phyloP scores from a whole-genome alignment of 2,113 vertebrate genomes.

The Python bivittatus region DNA sequence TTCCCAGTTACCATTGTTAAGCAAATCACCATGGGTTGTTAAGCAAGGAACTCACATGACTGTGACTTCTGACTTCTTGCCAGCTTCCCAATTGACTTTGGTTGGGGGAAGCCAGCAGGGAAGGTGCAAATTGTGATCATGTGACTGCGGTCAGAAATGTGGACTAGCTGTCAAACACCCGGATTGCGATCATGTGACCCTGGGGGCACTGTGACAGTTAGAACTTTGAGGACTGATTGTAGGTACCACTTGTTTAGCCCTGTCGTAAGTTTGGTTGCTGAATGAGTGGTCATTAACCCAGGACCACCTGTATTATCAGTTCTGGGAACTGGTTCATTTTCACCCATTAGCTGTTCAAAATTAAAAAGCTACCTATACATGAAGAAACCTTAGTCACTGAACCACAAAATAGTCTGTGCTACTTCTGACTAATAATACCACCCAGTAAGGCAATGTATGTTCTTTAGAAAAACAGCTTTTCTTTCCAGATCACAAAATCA shows the following conservation, averaged over 20 bases:
- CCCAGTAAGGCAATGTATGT: conserved; percentile 6
- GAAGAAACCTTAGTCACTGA: conserved; percentile 50
- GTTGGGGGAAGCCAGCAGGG: background rate
- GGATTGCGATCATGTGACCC: background rate
- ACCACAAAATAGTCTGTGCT: background rate
- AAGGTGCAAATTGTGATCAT: background rate
- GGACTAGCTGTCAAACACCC: background rate
- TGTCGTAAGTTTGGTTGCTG: background rate
- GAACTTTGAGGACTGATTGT: background rate
- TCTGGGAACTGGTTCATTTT: conserved; percentile 56
- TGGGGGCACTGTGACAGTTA: background rate
- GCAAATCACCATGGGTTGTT: background rate
- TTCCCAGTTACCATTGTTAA: background rate
- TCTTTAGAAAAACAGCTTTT: conserved; percentile 12
- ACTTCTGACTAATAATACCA: background rate
- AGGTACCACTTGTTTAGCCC: background rate
- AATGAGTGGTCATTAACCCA: background rate
- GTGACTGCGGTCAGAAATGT: background rate
- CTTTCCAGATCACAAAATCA: background rate
- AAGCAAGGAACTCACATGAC: background rate
- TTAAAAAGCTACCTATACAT: conserved; percentile 62
- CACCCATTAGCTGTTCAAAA: conserved; percentile 63
- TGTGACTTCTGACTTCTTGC: background rate
- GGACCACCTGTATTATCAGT: conserved; percentile 52
- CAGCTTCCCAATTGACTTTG: background rate